These are phyloP conservation scores for Planococcus citri DNA, from an alignment of 1,140 invertebrate genomes.

Conservation along the genomic window DNA sequence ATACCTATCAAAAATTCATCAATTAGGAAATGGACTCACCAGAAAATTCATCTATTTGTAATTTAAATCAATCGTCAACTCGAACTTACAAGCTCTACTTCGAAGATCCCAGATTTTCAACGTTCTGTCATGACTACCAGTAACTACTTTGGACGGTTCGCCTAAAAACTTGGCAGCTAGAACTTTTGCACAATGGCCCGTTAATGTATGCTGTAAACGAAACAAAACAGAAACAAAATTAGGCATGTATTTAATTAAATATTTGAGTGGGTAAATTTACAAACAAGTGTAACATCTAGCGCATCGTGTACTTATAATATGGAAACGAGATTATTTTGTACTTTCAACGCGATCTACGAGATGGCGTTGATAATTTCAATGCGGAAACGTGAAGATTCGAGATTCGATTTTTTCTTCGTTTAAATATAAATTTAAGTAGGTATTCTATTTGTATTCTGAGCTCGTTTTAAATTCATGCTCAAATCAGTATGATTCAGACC, in stretches of 20 bases:
- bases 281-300: background rate
- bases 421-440: too few relatives aligned
- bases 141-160: conserved; percentile 77
- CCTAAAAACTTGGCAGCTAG: conserved; percentile 86
- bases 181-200: conserved; percentile 91
- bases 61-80: background rate
- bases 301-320: background rate
- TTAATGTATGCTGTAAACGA: conserved; percentile 73
- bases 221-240: background rate
- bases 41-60: background rate
- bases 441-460: too few relatives aligned
- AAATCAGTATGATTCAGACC: too few relatives aligned
- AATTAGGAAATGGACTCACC: background rate
- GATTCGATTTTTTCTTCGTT: too few relatives aligned
- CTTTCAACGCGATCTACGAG: background rate
- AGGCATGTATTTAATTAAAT: too few relatives aligned
- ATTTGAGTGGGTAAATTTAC: too few relatives aligned
- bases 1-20: conserved; percentile 47
- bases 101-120: conserved; percentile 94
- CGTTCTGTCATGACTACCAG: conserved; percentile 88
- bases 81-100: conserved; percentile 76
- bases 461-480: too few relatives aligned
- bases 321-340: background rate
- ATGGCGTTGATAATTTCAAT: background rate
- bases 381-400: too few relatives aligned